These are phyloP conservation scores for Crotalus horridus DNA, from an alignment of 2,113 vertebrate species.

Conservation along the genomic window DNA sequence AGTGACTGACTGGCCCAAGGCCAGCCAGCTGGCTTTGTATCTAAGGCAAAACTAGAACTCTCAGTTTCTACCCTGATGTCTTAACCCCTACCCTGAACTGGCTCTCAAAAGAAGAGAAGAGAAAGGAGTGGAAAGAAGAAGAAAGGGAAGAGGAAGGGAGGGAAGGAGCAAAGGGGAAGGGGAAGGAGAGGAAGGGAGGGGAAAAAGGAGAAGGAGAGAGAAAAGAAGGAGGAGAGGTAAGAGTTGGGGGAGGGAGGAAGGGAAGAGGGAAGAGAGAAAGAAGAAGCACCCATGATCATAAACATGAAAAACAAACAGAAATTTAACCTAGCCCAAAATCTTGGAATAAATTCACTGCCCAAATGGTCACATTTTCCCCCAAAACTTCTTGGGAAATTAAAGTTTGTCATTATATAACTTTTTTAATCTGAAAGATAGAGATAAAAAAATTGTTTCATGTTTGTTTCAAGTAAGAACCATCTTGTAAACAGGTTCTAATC, in stretches of 20 bases:
- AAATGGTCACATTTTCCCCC: neutral
- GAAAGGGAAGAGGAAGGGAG: no score
- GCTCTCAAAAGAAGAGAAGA: no score
- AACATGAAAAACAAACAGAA: neutral
- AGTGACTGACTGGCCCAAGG: neutral
- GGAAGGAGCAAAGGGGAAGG: no score
- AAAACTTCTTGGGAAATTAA: neutral
- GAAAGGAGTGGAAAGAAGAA: no score
- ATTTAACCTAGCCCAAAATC: neutral
- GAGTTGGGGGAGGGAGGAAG: no score
- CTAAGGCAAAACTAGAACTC: neutral
- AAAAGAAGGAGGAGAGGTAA: no score
- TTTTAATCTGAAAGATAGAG: neutral
- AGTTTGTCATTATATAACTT: neutral
- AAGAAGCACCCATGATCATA: no score
- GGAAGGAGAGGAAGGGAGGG: no score
- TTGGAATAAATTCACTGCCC: neutral
- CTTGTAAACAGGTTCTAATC: neutral
- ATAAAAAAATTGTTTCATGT: neutral
- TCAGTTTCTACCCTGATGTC: neutral
- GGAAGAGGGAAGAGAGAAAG: no score
- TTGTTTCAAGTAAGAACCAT: neutral
- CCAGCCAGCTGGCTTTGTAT: neutral
- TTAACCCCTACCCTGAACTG: neutral
- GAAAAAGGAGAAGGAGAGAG: no score